Conservation (phyloP, 2,888 invertebrate species). For the Lasioglossum malachurum region DNA sequence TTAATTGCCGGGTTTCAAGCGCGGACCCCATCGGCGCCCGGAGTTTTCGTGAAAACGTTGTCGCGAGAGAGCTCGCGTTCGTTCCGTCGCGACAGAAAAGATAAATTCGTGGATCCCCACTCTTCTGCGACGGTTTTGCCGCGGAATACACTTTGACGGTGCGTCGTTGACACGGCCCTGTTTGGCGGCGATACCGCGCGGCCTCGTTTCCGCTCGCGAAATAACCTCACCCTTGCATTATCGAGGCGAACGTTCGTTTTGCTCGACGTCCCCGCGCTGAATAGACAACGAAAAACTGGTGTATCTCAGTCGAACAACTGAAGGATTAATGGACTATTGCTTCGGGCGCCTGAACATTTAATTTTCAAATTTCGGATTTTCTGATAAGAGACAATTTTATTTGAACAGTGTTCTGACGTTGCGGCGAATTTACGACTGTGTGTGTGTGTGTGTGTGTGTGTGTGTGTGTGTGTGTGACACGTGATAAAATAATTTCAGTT, state of each 20-base stretch:
- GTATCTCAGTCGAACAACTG: neutral
- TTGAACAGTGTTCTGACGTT: too few relatives aligned
- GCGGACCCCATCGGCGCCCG: conserved; percentile 43
- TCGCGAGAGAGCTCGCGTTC: neutral
- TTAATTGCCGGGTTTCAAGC: conserved; percentile 61
- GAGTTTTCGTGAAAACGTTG: neutral
- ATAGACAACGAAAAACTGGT: neutral
- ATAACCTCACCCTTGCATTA: neutral
- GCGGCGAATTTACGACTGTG: too few relatives aligned
- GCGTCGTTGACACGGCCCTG: conserved; percentile 27
- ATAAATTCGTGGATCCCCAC: conserved; percentile 43
- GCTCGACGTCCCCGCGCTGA: neutral
- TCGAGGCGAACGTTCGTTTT: neutral
- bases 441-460: too few relatives aligned
- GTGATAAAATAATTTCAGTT: too few relatives aligned
- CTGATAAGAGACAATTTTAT: neutral
- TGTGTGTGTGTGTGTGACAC: too few relatives aligned
- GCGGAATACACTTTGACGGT: conserved; percentile 22
- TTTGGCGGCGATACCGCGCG: conserved; percentile 15
- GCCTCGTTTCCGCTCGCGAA: neutral
- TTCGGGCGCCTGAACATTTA: neutral
- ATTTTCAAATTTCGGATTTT: neutral
- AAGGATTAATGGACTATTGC: neutral
- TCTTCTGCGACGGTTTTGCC: neutral
- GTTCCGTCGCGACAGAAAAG: conserved; percentile 21